Evolutionary conservation across 2,113 vertebrate species (phyloP).

Genomic region (Lontra canadensis): DNA sequence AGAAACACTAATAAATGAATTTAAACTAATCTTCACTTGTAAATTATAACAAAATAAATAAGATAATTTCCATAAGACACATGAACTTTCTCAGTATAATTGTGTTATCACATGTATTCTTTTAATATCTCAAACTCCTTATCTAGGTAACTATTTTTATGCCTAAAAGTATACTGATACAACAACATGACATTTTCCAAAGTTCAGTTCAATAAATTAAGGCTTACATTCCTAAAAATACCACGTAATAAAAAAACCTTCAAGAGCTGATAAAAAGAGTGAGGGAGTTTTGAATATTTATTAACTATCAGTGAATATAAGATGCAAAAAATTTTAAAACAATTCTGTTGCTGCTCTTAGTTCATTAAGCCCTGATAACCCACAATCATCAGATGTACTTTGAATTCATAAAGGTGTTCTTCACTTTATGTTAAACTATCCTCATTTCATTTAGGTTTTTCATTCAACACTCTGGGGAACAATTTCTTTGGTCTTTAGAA

Average conservation of each 20-base stretch:
- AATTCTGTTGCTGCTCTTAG: not conserved
- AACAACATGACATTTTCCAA: constrained; percentile 1
- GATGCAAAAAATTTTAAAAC: not conserved
- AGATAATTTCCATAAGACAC: not conserved
- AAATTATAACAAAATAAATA: not conserved
- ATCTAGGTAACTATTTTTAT: not conserved
- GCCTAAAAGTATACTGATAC: not conserved
- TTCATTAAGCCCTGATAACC: not conserved
- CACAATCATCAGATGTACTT: not conserved
- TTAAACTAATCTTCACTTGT: not conserved
- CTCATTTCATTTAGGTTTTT: constrained; percentile 22
- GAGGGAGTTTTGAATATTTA: not conserved
- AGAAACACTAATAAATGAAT: not conserved
- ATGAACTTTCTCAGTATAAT: not conserved
- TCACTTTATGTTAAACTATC: not conserved
- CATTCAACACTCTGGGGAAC: not conserved
- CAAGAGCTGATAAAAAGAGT: constrained; percentile 24
- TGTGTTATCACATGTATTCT: not conserved
- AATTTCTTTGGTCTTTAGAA: not conserved
- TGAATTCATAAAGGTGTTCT: not conserved
- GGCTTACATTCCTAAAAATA: constrained; percentile 25
- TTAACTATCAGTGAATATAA: not conserved
- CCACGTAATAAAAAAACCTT: not conserved
- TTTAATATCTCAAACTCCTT: not conserved
- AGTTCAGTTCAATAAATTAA: constrained; percentile 52